phyloP scores from a whole-genome alignment of 2,113 vertebrate species.

The Ciconia boyciana region DNA sequence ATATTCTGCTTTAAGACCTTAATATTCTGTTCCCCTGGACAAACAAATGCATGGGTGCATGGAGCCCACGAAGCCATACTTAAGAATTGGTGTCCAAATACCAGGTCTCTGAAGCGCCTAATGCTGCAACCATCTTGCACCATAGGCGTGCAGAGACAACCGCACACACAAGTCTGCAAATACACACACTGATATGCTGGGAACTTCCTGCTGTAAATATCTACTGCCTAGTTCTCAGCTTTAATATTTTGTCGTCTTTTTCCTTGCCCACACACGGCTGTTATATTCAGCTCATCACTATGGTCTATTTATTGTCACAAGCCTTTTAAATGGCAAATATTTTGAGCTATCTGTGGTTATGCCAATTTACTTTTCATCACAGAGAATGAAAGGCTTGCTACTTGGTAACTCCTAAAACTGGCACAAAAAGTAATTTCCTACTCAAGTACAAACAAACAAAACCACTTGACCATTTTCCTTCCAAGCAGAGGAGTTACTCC shows the following conservation, averaged over 20 bases:
- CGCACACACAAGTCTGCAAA: rapidly evolving
- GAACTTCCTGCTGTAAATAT: neutral
- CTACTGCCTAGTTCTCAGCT: neutral
- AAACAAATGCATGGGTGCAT: rapidly evolving
- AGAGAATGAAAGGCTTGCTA: neutral
- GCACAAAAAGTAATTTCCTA: neutral
- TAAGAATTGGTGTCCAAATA: neutral
- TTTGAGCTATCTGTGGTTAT: neutral
- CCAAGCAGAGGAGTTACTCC: neutral
- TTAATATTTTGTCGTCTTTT: neutral
- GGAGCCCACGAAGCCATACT: neutral
- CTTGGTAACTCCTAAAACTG: neutral
- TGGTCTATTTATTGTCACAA: neutral
- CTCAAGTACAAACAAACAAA: neutral
- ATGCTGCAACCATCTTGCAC: neutral
- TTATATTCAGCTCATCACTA: neutral
- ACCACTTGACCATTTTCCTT: neutral
- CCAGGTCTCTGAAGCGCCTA: neutral
- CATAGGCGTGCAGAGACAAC: neutral
- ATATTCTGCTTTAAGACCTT: neutral
- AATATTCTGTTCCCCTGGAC: neutral
- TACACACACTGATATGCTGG: neutral
- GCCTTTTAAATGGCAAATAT: neutral
- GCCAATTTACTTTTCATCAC: neutral
- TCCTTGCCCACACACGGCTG: neutral